A percentile compares a stretch with the other conserved stretches of the same genome.
Conservation (phyloP, 2,113 vertebrate genomes). For the Notarius quadriscutis region DNA sequence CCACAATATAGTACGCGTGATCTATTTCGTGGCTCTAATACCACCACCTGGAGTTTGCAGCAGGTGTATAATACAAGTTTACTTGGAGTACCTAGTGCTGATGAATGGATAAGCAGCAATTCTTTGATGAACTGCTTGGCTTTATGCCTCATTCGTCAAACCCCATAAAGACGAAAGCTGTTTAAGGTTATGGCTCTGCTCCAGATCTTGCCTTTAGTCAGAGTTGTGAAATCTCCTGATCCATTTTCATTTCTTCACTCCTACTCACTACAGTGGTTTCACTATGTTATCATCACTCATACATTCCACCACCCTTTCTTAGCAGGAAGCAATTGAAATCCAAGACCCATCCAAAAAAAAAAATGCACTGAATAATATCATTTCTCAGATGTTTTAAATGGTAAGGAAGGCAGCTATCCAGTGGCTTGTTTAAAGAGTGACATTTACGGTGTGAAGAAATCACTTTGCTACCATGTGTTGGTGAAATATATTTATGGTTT, state of each 20-base stretch:
- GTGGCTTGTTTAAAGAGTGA: background rate
- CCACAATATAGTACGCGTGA: background rate
- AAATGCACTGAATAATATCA: background rate
- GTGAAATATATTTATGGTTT: background rate
- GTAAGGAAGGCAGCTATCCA: background rate
- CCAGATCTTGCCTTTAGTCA: background rate
- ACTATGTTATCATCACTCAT: background rate
- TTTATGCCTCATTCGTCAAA: background rate
- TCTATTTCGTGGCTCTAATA: background rate
- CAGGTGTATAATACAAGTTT: background rate
- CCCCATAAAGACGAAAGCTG: background rate
- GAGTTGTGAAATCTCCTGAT: background rate
- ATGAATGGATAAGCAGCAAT: background rate
- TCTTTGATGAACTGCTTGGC: slow-evolving; percentile 1
- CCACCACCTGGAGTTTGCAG: background rate
- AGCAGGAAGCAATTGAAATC: background rate
- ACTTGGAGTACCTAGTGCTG: background rate
- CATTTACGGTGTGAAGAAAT: background rate
- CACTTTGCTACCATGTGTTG: background rate
- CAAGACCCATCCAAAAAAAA: background rate
- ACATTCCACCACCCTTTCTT: background rate
- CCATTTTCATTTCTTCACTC: background rate
- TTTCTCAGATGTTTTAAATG: background rate
- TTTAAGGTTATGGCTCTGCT: background rate
- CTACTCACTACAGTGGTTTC: background rate